Evolutionary conservation across 2,888 invertebrate genomes (phyloP), one percentile per base, ranked within the genome.

Genomic region (Bembecia ichneumoniformis): DNA sequence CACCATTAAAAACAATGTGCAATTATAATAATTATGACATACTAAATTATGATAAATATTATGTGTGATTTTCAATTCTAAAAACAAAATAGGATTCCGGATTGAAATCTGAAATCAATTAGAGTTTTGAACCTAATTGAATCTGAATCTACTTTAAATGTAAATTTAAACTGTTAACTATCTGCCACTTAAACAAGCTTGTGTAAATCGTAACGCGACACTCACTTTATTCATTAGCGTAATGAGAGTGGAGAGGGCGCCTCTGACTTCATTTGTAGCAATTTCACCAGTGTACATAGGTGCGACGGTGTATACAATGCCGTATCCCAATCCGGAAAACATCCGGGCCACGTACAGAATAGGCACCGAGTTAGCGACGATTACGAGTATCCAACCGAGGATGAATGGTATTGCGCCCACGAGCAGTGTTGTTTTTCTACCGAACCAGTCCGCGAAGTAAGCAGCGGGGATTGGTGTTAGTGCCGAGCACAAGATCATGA

Each of bases 361-460:
- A 43, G 83, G 72, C 1, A 90, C 88, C 3, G 86, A 87, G 48
- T 84, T 79, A 28, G 91, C 91, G 35, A 87, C 73, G 55, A 91
- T 89, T 58, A 92, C 87, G 58, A 91, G 74, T 35, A 91, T 66
- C 92, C 92, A 93, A 53, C 91, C 89, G 40, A 89, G 48, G 55
- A 90, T 88, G 60, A 91, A 88, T 0, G 92, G 91, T 5, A 91
- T 60, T 0, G 90, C 89, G 11, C 90, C 79, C 36, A 90, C 68
- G 11, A 92, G 77, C 1, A 92, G 79, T n/a, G 90, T 89, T 11
- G 82, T 87, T 66, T 92, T 92, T n/a, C 93, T 84, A n/a, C 93
- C 93, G 52, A 91, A 84, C 53, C 83, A 78, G 67, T 92, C 91
- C 47, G 91, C 90, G 52, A 90, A 72, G 63, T 90, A 86, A 9